phyloP scores from a whole-genome alignment of 2,888 invertebrate species.

The Altica lythri region DNA sequence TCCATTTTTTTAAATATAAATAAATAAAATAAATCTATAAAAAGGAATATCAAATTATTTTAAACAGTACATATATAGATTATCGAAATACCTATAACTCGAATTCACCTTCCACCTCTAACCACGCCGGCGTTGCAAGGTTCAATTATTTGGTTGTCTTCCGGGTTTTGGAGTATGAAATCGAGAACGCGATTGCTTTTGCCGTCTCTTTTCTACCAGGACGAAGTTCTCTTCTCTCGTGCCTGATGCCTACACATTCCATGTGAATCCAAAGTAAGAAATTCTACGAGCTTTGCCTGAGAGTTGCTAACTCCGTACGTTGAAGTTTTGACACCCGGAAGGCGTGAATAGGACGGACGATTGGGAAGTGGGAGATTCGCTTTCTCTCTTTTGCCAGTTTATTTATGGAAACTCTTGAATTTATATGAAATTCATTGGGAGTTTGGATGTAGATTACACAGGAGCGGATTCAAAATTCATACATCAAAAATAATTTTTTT shows the following conservation, averaged over 20 bases:
- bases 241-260: no score
- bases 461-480: no score
- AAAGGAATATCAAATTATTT: no score
- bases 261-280: neutral
- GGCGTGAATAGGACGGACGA: conserved; percentile 3
- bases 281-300: neutral
- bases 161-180: conserved; percentile 2
- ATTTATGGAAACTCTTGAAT: neutral
- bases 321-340: conserved; percentile 9
- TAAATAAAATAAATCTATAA: no score
- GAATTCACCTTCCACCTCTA: neutral
- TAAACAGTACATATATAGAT: no score
- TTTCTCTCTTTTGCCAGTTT: neutral
- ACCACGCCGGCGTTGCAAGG: no score
- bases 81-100: no score
- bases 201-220: neutral
- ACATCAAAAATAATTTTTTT: no score
- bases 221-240: neutral
- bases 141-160: conserved; percentile 21
- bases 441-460: neutral
- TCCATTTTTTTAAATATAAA: no score
- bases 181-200: neutral
- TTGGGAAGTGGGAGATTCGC: conserved; percentile 2
- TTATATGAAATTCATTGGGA: neutral
- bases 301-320: neutral